phyloP scores from a whole-genome alignment of 2,797 vertebrate species.

The Gallinago nigripennis region DNA sequence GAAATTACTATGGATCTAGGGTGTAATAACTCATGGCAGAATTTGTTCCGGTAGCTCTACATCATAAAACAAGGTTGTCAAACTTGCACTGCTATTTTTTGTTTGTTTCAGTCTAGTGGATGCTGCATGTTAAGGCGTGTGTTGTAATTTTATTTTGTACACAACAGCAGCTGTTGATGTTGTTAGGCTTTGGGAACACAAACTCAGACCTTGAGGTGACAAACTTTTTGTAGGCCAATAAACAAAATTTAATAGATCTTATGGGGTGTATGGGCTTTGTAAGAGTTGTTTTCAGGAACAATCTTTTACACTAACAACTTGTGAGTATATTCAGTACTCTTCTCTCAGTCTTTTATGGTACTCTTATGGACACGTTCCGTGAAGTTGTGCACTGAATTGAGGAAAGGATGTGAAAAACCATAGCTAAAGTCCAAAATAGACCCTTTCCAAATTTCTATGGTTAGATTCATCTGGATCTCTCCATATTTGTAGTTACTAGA shows the following conservation, averaged over 20 bases:
- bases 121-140: neutral
- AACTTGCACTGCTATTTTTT: neutral
- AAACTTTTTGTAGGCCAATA: neutral
- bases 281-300: neutral
- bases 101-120: neutral
- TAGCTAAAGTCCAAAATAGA: neutral
- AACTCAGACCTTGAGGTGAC: neutral
- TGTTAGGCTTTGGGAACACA: neutral
- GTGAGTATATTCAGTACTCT: neutral
- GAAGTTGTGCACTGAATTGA: neutral
- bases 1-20: conserved; percentile 27
- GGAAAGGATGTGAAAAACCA: neutral
- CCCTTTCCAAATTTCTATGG: neutral
- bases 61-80: conserved; percentile 6
- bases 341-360: neutral
- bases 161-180: neutral
- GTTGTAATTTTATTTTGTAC: neutral
- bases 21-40: conserved; percentile 13
- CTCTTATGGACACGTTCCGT: fast-evolving
- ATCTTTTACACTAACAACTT: neutral
- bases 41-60: neutral
- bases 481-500: neutral
- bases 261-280: neutral
- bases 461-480: neutral
- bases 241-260: neutral